Evolutionary conservation across 2,113 vertebrate genomes (phyloP).

Genomic region (Coregonus clupeaformis): DNA sequence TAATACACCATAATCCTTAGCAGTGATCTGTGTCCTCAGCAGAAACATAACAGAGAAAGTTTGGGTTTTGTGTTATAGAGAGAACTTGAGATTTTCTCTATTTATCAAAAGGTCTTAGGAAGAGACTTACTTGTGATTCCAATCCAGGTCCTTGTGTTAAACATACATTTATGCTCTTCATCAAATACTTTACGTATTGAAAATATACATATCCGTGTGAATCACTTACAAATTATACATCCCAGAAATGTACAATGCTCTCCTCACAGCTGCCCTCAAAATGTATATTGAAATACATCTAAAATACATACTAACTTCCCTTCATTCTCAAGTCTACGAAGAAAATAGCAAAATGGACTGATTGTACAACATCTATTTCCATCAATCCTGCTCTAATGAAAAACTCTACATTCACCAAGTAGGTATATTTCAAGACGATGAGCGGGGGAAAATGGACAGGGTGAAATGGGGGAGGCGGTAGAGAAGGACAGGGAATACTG

Average conservation of each 20-base stretch:
- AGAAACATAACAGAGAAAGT: slow-evolving; percentile 58
- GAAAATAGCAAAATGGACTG: neutral
- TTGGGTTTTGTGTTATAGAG: slow-evolving; percentile 60
- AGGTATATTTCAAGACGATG: slow-evolving; percentile 38
- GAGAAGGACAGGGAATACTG: slow-evolving; percentile 64
- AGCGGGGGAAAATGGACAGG: slow-evolving; percentile 52
- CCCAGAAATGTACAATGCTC: neutral
- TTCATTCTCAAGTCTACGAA: neutral
- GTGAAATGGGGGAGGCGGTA: no score
- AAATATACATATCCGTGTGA: neutral
- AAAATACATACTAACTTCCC: neutral
- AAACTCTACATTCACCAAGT: neutral
- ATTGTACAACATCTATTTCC: neutral
- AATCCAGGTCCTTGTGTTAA: neutral
- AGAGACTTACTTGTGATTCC: neutral
- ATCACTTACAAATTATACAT: neutral
- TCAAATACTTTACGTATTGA: neutral
- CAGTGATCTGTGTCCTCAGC: slow-evolving; percentile 57
- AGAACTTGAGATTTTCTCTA: slow-evolving; percentile 65
- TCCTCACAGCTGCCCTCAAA: neutral
- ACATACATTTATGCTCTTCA: neutral
- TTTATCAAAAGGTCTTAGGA: slow-evolving; percentile 51
- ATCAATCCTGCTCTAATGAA: neutral
- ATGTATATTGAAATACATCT: neutral
- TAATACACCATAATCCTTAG: slow-evolving; percentile 62